phyloP scores from a whole-genome alignment of 2,113 vertebrate genomes.

The Micromys minutus region DNA sequence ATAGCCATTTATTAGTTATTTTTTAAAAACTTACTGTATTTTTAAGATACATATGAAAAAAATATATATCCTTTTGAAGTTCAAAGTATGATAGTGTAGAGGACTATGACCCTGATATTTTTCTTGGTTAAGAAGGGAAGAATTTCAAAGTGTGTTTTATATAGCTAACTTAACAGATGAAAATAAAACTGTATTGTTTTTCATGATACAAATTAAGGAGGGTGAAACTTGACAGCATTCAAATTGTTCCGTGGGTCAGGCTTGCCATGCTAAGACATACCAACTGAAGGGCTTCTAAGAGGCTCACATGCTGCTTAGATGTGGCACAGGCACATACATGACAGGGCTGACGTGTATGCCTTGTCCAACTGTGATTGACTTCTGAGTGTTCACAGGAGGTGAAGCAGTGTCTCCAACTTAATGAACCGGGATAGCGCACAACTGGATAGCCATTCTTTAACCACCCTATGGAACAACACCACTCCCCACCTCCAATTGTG shows the following conservation, averaged over 20 bases:
- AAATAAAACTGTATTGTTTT: constrained; percentile 33
- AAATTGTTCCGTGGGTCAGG: not conserved
- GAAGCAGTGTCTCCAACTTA: constrained; percentile 12
- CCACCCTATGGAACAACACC: not conserved
- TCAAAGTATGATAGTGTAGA: constrained; percentile 37
- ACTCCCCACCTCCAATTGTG: not conserved
- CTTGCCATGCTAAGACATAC: not conserved
- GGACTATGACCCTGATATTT: not conserved
- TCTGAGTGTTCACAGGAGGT: not conserved
- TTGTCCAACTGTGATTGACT: not conserved
- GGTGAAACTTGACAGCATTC: constrained; percentile 37
- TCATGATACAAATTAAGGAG: constrained; percentile 37
- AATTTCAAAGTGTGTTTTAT: not conserved
- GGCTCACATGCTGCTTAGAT: not conserved
- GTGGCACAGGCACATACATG: not conserved
- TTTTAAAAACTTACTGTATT: constrained; percentile 38
- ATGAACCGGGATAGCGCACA: not conserved
- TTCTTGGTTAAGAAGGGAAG: not conserved
- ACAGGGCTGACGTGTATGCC: not conserved
- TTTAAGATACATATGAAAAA: constrained; percentile 44
- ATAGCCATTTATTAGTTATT: constrained; percentile 32
- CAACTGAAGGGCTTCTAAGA: not conserved
- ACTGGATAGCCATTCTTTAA: not conserved
- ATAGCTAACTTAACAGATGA: not conserved
- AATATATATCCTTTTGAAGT: constrained; percentile 48